A percentile compares a stretch with the other conserved stretches of the same genome.
Conservation (phyloP, 2,113 vertebrate genomes). For the Trochalopteron elliotii region DNA sequence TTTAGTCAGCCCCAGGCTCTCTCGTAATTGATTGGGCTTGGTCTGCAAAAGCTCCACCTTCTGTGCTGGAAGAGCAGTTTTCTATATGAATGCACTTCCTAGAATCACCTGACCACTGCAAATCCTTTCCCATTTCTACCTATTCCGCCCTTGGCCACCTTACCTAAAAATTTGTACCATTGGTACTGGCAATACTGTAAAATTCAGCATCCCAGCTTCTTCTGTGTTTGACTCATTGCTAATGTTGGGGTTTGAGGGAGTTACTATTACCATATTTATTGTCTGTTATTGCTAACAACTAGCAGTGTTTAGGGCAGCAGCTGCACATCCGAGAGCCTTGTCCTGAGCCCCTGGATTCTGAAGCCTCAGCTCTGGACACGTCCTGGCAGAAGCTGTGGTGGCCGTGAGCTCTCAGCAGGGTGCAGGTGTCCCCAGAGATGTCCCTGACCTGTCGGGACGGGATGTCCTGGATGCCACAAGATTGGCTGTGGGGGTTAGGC, state of each 20-base stretch:
- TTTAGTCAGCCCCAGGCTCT: not conserved
- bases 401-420: rapidly evolving
- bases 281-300: not conserved
- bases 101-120: not conserved
- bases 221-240: not conserved
- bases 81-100: rapidly evolving
- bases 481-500: not conserved
- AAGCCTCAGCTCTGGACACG: not conserved
- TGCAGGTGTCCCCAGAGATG: not conserved
- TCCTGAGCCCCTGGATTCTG: not conserved
- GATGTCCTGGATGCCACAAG: not conserved
- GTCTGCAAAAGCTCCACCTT: not conserved
- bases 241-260: not conserved
- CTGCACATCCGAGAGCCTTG: rapidly evolving
- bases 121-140: not conserved
- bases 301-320: not conserved
- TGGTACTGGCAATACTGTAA: not conserved
- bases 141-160: not conserved
- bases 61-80: not conserved
- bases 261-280: not conserved
- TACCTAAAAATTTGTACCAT: not conserved
- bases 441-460: rapidly evolving
- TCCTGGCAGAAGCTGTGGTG: not conserved
- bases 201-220: not conserved
- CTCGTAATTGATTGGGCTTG: not conserved